Percentiles rank a stretch among this genome's conserved stretches.
These are phyloP conservation scores for Monochamus saltuarius DNA, from an alignment of 1,140 invertebrate genomes.

Conservation along the genomic window DNA sequence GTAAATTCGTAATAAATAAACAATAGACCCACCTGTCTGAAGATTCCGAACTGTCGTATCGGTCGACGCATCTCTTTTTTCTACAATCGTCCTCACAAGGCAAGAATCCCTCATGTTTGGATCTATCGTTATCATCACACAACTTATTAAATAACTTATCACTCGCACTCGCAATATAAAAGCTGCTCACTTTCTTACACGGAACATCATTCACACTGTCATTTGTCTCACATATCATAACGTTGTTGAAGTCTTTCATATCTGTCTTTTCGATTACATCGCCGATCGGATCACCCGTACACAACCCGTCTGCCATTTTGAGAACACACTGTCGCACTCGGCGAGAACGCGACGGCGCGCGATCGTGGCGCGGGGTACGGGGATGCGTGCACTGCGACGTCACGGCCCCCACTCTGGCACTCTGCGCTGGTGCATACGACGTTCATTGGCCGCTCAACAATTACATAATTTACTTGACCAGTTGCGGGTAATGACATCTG, in stretches of 20 bases:
- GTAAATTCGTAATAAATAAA: conserved; percentile 13
- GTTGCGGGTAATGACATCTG: conserved; percentile 48
- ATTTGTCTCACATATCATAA: conserved; percentile 30
- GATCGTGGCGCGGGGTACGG: conserved; percentile 19
- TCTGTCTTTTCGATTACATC: conserved; percentile 42
- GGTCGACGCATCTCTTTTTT: conserved; percentile 81
- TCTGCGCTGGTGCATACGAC: conserved; percentile 40
- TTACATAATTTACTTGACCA: conserved; percentile 51
- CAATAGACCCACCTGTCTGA: conserved; percentile 72
- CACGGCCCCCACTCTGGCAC: conserved; percentile 33
- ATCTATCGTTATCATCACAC: conserved; percentile 31
- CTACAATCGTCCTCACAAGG: conserved; percentile 59
- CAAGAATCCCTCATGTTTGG: conserved; percentile 43
- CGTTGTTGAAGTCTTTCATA: conserved; percentile 37
- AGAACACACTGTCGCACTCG: conserved; percentile 29
- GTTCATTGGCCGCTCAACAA: conserved; percentile 50
- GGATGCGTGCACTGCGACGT: conserved; percentile 38
- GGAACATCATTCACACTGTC: conserved; percentile 29
- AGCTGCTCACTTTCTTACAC: conserved; percentile 39
- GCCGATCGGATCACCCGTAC: conserved; percentile 45
- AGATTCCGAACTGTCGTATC: conserved; percentile 86
- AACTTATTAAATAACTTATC: conserved; percentile 44
- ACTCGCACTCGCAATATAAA: conserved; percentile 43
- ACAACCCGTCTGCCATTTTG: conserved; percentile 55
- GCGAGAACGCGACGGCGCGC: conserved; percentile 14